phyloP scores from a whole-genome alignment of 2,113 vertebrate genomes.

The Edolisoma coerulescens region DNA sequence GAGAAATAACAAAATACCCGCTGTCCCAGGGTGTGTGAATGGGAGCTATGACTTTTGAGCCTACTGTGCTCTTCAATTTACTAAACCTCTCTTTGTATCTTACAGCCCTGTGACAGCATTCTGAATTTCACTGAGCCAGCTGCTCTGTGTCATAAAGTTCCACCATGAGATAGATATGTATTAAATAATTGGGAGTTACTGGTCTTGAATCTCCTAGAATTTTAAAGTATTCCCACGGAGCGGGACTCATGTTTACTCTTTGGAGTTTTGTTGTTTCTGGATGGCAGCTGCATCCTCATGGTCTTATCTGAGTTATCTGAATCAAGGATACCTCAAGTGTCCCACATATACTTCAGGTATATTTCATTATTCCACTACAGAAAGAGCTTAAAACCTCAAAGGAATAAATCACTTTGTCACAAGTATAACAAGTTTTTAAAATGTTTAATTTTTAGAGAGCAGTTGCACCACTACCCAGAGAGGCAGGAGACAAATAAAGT shows the following conservation, averaged over 20 bases:
- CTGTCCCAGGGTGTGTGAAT: not conserved
- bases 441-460: not conserved
- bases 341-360: not conserved
- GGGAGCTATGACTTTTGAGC: not conserved
- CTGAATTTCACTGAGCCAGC: not conserved
- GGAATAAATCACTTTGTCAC: not conserved
- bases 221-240: not conserved
- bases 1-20: not conserved
- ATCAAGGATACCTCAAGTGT: not conserved
- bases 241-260: accelerated
- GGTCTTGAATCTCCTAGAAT: not conserved
- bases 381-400: not conserved
- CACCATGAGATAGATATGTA: not conserved
- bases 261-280: not conserved
- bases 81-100: not conserved
- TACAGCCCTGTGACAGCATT: not conserved
- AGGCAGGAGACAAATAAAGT: not conserved
- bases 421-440: not conserved
- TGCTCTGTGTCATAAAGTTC: not conserved
- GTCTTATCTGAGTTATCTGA: not conserved
- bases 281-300: not conserved
- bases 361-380: not conserved
- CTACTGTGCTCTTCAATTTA: not conserved
- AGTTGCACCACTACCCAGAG: not conserved
- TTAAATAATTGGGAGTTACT: not conserved